These are phyloP conservation scores for Mixornis gularis DNA, from an alignment of 2,113 vertebrate species.

Conservation along the genomic window DNA sequence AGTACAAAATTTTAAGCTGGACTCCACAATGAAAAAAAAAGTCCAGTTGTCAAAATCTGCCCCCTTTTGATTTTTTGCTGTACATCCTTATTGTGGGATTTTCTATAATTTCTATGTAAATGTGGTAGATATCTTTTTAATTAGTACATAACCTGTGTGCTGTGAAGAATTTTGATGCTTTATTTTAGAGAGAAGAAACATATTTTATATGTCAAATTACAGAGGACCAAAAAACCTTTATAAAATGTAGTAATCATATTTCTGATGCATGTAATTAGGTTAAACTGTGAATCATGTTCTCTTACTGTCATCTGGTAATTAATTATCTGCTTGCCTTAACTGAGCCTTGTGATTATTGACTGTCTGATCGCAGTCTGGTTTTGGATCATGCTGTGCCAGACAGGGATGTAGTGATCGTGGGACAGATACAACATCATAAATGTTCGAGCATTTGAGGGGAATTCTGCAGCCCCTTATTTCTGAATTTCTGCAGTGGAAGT, in stretches of 20 bases:
- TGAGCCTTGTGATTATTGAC: background rate
- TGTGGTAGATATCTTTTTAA: background rate
- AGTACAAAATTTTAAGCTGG: background rate
- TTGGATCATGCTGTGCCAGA: background rate
- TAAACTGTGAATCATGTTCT: background rate
- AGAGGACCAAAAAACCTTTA: background rate
- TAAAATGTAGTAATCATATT: background rate
- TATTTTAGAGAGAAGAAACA: background rate
- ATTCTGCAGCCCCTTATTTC: background rate
- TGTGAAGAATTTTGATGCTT: background rate
- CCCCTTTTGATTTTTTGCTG: background rate
- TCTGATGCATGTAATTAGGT: background rate
- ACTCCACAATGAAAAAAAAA: background rate
- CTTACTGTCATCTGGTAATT: background rate
- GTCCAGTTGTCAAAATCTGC: background rate
- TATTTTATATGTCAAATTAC: background rate
- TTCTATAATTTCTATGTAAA: background rate
- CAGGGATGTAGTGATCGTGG: background rate
- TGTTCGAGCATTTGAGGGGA: background rate
- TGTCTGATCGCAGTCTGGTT: background rate
- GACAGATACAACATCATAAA: background rate
- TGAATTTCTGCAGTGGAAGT: background rate
- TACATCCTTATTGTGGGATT: background rate
- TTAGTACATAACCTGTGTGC: background rate
- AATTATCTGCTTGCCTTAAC: background rate